Percentiles rank a stretch among this genome's conserved stretches.
phyloP scores from a whole-genome alignment of 2,888 invertebrate genomes.

The Calliphora vomitoria region DNA sequence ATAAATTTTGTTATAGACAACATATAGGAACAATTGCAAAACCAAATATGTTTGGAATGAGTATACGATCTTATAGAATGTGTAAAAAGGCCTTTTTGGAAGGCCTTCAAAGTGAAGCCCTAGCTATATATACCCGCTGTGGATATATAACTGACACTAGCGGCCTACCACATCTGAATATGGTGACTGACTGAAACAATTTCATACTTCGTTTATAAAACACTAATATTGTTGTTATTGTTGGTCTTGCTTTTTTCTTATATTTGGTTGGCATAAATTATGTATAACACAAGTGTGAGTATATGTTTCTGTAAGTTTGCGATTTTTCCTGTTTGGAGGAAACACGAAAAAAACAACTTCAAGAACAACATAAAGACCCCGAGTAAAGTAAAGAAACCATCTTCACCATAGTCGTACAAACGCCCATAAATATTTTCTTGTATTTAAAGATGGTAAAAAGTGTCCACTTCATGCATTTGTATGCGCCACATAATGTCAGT shows the following conservation, averaged over 20 bases:
- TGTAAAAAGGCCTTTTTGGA: too few relatives aligned
- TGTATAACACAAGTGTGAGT: slow-evolving; percentile 78
- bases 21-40: too few relatives aligned
- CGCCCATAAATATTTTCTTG: slow-evolving; percentile 51
- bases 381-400: slow-evolving; percentile 9
- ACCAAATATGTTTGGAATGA: too few relatives aligned
- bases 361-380: slow-evolving; percentile 22
- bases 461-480: slow-evolving; percentile 69
- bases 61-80: too few relatives aligned
- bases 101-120: too few relatives aligned
- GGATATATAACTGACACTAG: slow-evolving; percentile 51
- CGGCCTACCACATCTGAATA: slow-evolving; percentile 76
- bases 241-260: slow-evolving; percentile 18
- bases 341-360: not conserved
- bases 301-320: slow-evolving; percentile 65
- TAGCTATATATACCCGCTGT: too few relatives aligned
- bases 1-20: too few relatives aligned
- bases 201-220: slow-evolving; percentile 57
- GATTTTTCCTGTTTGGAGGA: not conserved
- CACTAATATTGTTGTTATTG: slow-evolving; percentile 44
- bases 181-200: slow-evolving; percentile 79
- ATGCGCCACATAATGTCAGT: slow-evolving; percentile 59
- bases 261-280: slow-evolving; percentile 79
- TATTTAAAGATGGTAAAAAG: slow-evolving; percentile 49
- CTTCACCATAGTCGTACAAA: slow-evolving; percentile 20